A percentile compares a stretch with the other conserved stretches of the same genome.
Evolutionary conservation across 2,888 invertebrate species (phyloP).

Genomic region (Drosophila kuntzei): DNA sequence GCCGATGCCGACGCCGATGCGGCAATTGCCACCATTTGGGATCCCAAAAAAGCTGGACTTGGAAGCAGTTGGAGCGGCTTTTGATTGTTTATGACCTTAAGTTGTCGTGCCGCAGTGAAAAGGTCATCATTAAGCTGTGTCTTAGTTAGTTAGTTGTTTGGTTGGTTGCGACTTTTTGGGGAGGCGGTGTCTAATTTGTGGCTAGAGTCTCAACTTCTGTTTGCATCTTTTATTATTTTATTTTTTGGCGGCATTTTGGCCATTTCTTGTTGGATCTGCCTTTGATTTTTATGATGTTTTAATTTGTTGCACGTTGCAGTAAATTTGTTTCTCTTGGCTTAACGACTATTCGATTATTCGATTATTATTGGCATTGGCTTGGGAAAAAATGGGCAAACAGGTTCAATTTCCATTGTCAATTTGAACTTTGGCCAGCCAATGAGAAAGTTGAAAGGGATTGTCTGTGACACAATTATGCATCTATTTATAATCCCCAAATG

Average conservation of each 20-base stretch:
- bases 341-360: slow-evolving; percentile 44
- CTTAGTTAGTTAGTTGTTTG: slow-evolving; percentile 59
- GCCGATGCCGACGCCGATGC: slow-evolving; percentile 37
- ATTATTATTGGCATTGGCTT: slow-evolving; percentile 18
- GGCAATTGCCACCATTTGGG: slow-evolving; percentile 72
- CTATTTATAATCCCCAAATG: slow-evolving; percentile 47
- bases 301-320: slow-evolving; percentile 77
- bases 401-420: slow-evolving; percentile 49
- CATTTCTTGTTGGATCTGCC: slow-evolving; percentile 54
- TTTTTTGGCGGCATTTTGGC: slow-evolving; percentile 54
- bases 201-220: slow-evolving; percentile 72
- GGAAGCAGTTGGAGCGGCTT: slow-evolving; percentile 25
- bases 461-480: slow-evolving; percentile 56
- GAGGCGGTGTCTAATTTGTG: slow-evolving; percentile 79
- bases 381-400: slow-evolving; percentile 45
- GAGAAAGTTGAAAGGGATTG: slow-evolving; percentile 28
- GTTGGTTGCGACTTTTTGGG: slow-evolving; percentile 7
- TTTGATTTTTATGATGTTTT: slow-evolving; percentile 79
- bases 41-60: slow-evolving; percentile 1
- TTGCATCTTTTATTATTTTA: slow-evolving; percentile 10
- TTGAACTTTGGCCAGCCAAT: slow-evolving; percentile 35
- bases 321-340: slow-evolving; percentile 43
- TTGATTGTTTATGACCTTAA: slow-evolving; percentile 84
- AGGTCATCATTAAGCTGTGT: slow-evolving; percentile 79
- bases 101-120: slow-evolving; percentile 83